phyloP scores from a whole-genome alignment of 2,888 invertebrate genomes.

The Hipparchia semele region DNA sequence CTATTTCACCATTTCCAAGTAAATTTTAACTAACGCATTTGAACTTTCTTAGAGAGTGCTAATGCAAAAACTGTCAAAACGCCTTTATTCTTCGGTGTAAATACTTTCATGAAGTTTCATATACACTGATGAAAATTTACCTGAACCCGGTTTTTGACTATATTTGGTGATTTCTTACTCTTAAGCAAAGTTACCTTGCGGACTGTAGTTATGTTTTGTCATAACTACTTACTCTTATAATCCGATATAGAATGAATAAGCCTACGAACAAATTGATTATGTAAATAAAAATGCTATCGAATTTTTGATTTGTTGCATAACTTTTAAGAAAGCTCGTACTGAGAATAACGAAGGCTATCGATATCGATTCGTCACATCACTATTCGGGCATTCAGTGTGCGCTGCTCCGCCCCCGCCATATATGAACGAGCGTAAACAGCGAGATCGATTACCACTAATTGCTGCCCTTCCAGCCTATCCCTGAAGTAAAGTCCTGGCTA shows the following conservation, averaged over 20 bases:
- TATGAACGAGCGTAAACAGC: slow-evolving; percentile 69
- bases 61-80: too few relatives aligned
- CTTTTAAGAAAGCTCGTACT: not conserved
- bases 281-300: not conserved
- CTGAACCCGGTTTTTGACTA: too few relatives aligned
- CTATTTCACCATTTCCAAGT: too few relatives aligned
- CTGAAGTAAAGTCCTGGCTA: slow-evolving; percentile 50
- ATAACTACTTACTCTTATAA: not conserved
- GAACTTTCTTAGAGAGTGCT: too few relatives aligned
- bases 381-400: slow-evolving; percentile 42
- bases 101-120: too few relatives aligned
- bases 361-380: slow-evolving; percentile 39
- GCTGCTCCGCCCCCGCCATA: slow-evolving; percentile 67
- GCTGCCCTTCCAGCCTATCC: slow-evolving; percentile 60
- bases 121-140: too few relatives aligned
- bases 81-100: too few relatives aligned
- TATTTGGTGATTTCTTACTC: too few relatives aligned
- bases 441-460: slow-evolving; percentile 81
- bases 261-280: not conserved
- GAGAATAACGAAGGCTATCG: slow-evolving; percentile 8
- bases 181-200: too few relatives aligned
- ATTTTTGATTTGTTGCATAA: slow-evolving; percentile 6
- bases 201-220: too few relatives aligned
- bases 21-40: too few relatives aligned
- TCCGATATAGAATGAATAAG: not conserved